A percentile compares a stretch with the other conserved stretches of the same genome.
Conservation (phyloP, 92 coral and sea anemone species). For the Chrysogorgia sp. region DNA sequence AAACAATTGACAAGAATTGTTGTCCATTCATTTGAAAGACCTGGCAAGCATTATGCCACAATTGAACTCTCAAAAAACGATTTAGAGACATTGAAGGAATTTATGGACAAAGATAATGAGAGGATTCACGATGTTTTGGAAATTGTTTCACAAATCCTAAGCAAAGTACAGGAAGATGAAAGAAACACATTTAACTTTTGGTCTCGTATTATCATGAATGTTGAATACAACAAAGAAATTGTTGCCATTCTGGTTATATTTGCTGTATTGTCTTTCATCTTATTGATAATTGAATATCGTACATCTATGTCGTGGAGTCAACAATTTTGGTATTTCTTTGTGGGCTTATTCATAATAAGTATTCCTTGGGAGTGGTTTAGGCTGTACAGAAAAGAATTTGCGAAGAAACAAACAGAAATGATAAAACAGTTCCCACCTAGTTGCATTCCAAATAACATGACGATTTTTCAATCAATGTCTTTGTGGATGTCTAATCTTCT, state of each 20-base stretch:
- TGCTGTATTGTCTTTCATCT: constrained; percentile 17
- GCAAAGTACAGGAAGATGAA: constrained; percentile 29
- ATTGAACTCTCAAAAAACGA: constrained; percentile 53
- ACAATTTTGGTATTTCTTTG: constrained; percentile 67
- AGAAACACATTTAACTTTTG: constrained; percentile 1
- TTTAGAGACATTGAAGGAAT: constrained; percentile 58
- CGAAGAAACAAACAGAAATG: constrained; percentile 78
- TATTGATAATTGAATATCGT: constrained; percentile 66
- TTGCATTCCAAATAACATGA: constrained; percentile 75
- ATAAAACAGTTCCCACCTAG: constrained; percentile 64
- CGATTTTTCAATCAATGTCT: constrained; percentile 60
- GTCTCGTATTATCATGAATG: not conserved
- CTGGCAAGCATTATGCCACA: constrained; percentile 53
- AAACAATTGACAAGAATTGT: constrained; percentile 69
- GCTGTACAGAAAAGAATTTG: constrained; percentile 82
- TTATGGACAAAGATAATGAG: constrained; percentile 77
- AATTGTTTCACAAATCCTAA: constrained; percentile 21
- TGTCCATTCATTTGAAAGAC: constrained; percentile 57
- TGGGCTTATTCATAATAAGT: constrained; percentile 67
- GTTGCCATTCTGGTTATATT: constrained; percentile 44
- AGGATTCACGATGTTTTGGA: constrained; percentile 32
- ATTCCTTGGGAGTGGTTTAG: constrained; percentile 98
- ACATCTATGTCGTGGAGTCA: constrained; percentile 65
- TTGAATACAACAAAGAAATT: constrained; percentile 56
- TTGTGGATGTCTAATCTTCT: constrained; percentile 71